Conservation (phyloP, 2,888 invertebrate genomes). For the Drepanosiphum platanoidis region DNA sequence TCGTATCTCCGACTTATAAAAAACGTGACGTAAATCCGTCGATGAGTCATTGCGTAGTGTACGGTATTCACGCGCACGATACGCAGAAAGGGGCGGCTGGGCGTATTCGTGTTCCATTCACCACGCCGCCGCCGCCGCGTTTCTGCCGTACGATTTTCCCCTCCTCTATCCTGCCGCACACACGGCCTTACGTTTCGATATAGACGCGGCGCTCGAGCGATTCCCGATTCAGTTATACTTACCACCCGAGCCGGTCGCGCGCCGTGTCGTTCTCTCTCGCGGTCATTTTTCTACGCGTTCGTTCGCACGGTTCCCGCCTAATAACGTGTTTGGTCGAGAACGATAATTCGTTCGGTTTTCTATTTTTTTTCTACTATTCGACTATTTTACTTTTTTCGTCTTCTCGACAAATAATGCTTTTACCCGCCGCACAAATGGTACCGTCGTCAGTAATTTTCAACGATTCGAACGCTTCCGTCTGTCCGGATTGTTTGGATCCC, state of each 20-base stretch:
- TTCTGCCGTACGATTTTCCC: not conserved
- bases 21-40: not conserved
- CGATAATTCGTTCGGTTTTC: not conserved
- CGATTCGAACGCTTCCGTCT: not conserved
- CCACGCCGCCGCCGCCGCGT: not conserved
- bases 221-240: not conserved
- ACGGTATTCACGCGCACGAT: not conserved
- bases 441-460: slow-evolving; percentile 11
- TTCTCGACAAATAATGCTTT: not conserved
- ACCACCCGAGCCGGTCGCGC: not conserved
- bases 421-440: slow-evolving; percentile 10
- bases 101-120: not conserved
- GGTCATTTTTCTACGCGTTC: not conserved
- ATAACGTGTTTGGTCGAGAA: not conserved
- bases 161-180: no score
- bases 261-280: not conserved
- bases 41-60: not conserved
- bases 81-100: not conserved
- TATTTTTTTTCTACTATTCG: not conserved
- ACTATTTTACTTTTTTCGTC: not conserved
- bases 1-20: not conserved
- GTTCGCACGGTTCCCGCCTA: not conserved
- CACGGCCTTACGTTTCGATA: not conserved
- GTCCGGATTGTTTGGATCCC: slow-evolving; percentile 27
- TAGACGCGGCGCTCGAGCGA: not conserved